These are phyloP conservation scores for Homarus americanus DNA, from an alignment of 1,140 invertebrate genomes.

Conservation along the genomic window DNA sequence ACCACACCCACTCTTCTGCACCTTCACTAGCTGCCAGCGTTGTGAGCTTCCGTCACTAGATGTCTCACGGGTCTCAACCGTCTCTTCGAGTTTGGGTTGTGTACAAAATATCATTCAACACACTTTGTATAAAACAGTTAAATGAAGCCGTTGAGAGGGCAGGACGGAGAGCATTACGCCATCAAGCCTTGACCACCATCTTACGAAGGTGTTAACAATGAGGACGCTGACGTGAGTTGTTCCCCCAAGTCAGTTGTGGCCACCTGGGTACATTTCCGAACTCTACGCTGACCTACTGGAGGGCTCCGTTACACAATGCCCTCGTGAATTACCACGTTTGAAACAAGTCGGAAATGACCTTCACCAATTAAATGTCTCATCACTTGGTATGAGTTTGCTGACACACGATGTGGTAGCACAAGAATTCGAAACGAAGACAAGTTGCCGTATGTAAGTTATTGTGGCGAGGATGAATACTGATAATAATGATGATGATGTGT, in stretches of 20 bases:
- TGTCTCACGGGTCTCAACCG: not conserved
- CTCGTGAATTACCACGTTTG: not conserved
- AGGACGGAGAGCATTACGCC: not conserved
- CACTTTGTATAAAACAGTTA: not conserved
- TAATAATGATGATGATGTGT: constrained; percentile 14
- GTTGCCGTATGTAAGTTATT: constrained; percentile 3
- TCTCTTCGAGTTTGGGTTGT: not conserved
- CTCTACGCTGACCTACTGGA: not conserved
- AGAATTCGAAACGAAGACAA: not conserved
- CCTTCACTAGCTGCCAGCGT: not conserved
- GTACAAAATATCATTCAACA: not conserved
- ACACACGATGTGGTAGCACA: not conserved
- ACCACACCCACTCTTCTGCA: not conserved
- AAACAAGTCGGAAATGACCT: not conserved
- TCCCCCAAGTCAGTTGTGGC: not conserved
- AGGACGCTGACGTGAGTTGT: not conserved
- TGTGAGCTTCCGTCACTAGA: not conserved
- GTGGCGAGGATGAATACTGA: constrained; percentile 58
- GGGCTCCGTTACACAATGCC: not conserved
- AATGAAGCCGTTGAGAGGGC: not conserved
- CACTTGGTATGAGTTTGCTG: not conserved
- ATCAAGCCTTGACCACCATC: not conserved
- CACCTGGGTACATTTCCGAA: constrained; percentile 16
- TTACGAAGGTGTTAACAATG: not conserved
- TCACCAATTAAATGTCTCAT: not conserved